Evolutionary conservation across 2,113 vertebrate species (phyloP).

Genomic region (Brevimyrus niger): DNA sequence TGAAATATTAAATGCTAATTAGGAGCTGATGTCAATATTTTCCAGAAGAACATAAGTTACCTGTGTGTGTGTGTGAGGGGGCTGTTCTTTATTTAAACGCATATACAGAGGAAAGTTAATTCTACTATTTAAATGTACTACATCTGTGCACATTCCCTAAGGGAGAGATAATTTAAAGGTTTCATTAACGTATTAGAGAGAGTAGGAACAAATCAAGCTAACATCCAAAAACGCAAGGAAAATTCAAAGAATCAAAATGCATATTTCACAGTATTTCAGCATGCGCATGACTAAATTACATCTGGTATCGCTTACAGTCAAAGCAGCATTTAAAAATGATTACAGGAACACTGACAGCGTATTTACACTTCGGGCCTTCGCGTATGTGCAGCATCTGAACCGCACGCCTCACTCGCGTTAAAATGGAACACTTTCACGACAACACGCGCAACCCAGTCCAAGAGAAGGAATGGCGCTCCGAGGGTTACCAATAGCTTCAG

Average conservation of each 20-base stretch:
- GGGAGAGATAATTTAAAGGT: not conserved
- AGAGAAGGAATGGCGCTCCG: not conserved
- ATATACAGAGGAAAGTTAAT: not conserved
- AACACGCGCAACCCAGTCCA: not conserved
- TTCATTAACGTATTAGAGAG: not conserved
- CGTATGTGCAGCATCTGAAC: not conserved
- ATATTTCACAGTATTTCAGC: constrained; percentile 4
- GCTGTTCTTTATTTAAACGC: not conserved
- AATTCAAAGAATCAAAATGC: not conserved
- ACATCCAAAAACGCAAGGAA: not conserved
- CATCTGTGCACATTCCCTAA: not conserved
- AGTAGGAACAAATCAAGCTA: not conserved
- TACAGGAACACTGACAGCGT: not conserved
- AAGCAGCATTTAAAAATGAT: not conserved
- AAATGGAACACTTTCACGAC: not conserved
- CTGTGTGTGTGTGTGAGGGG: not conserved
- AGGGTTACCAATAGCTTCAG: not conserved
- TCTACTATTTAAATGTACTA: not conserved
- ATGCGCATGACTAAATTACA: not conserved
- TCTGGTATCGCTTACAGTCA: not conserved
- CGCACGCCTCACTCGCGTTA: not conserved
- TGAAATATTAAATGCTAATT: not conserved
- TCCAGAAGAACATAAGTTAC: not conserved
- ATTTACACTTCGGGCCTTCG: not conserved
- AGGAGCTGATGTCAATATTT: not conserved